phyloP scores from a whole-genome alignment of 2,113 vertebrate species.

The Alethe castanea region DNA sequence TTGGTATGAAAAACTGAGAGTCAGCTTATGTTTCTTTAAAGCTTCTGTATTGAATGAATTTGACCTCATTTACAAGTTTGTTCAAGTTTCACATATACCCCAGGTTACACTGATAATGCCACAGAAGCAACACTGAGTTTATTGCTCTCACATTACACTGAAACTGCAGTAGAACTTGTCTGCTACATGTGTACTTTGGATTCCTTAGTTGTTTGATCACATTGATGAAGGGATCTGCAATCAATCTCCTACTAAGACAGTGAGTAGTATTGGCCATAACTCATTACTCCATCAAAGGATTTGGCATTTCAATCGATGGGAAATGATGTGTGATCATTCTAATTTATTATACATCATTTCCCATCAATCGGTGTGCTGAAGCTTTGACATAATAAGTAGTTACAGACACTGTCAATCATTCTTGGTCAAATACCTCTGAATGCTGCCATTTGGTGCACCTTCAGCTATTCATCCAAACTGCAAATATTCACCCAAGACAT shows the following conservation, averaged over 20 bases:
- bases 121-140: constrained; percentile 13
- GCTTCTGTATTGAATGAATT: neutral
- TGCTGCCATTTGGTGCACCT: constrained; percentile 66
- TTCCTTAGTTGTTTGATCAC: constrained; percentile 79
- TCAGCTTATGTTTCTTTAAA: neutral
- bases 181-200: constrained; percentile 63
- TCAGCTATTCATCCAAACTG: constrained; percentile 68
- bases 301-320: constrained; percentile 87
- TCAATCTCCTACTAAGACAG: constrained; percentile 83
- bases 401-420: constrained; percentile 84
- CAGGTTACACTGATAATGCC: neutral
- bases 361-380: constrained; percentile 83
- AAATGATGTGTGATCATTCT: constrained; percentile 89
- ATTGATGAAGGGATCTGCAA: constrained; percentile 77
- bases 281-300: constrained; percentile 84
- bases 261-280: constrained; percentile 85
- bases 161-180: constrained; percentile 48
- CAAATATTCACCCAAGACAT: constrained; percentile 46
- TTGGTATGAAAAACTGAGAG: neutral
- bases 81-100: neutral
- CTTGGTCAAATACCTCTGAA: constrained; percentile 76
- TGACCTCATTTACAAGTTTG: neutral
- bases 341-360: constrained; percentile 89
- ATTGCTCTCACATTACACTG: neutral
- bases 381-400: constrained; percentile 84